Conservation (phyloP, 1,140 invertebrate species). For the Saccostrea cuccullata region DNA sequence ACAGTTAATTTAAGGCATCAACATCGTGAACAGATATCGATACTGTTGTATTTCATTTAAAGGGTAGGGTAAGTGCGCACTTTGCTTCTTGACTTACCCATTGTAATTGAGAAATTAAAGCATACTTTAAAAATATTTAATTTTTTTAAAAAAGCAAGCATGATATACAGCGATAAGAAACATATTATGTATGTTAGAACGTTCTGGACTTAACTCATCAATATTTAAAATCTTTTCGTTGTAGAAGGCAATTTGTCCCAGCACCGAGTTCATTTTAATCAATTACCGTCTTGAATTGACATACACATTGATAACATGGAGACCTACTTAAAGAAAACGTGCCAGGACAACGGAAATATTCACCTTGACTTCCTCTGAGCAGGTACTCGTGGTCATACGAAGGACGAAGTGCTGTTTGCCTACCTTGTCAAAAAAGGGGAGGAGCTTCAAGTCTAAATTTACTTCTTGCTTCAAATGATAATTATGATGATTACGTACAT, state of each 20-base stretch:
- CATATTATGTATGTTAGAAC: too few relatives aligned
- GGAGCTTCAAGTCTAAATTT: slow-evolving; percentile 12
- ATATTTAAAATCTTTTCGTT: background rate
- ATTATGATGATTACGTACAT: background rate
- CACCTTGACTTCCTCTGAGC: slow-evolving; percentile 3
- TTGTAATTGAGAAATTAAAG: too few relatives aligned
- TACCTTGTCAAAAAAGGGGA: background rate
- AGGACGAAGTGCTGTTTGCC: background rate
- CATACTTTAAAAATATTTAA: too few relatives aligned
- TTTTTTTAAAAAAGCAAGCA: too few relatives aligned
- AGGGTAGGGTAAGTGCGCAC: too few relatives aligned
- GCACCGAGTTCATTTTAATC: background rate
- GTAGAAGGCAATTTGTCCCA: background rate
- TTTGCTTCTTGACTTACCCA: too few relatives aligned
- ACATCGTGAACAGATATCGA: too few relatives aligned
- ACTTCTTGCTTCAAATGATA: slow-evolving; percentile 21
- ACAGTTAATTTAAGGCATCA: too few relatives aligned
- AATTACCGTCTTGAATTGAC: slow-evolving; percentile 5
- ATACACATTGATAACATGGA: background rate
- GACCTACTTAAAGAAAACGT: background rate
- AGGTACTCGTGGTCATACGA: background rate
- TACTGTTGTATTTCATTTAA: too few relatives aligned
- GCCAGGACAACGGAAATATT: slow-evolving; percentile 1
- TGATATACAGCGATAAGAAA: too few relatives aligned
- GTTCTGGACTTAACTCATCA: too few relatives aligned